A percentile compares a stretch with the other conserved stretches of the same genome.
phyloP scores from a whole-genome alignment of 2,888 invertebrate species.

The Leptothorax acervorum region DNA sequence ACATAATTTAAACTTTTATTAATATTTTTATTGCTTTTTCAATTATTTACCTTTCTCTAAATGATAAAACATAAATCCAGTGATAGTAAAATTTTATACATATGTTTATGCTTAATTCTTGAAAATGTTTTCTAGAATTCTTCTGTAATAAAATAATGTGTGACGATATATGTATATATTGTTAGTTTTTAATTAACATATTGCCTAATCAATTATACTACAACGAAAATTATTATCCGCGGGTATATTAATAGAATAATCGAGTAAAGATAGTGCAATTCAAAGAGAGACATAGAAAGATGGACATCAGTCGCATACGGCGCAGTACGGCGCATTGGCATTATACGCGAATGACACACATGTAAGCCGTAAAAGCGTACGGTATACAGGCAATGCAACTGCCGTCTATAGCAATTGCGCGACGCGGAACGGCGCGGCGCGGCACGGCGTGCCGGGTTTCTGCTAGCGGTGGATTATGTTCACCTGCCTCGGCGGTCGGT shows the following conservation, averaged over 20 bases:
- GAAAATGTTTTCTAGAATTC: not conserved
- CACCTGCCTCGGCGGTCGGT: constrained; percentile 82
- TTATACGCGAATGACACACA: constrained; percentile 62
- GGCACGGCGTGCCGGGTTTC: constrained; percentile 69
- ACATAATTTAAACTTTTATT: not conserved
- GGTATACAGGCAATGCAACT: constrained; percentile 56
- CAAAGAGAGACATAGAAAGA: constrained; percentile 3
- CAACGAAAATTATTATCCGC: not conserved
- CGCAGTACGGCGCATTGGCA: constrained; percentile 56
- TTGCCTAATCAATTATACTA: not conserved
- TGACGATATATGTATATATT: no score
- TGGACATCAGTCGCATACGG: constrained; percentile 60
- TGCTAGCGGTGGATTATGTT: constrained; percentile 81
- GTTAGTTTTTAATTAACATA: not conserved
- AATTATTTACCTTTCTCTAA: not conserved
- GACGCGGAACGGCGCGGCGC: constrained; percentile 71
- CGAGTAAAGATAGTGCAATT: not conserved
- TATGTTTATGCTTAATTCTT: not conserved
- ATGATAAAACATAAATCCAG: not conserved
- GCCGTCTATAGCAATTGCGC: constrained; percentile 42
- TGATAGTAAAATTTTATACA: not conserved
- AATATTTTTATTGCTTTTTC: not conserved
- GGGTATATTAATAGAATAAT: not conserved
- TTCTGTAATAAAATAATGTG: not conserved
- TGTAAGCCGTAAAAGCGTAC: constrained; percentile 62